phyloP scores from a whole-genome alignment of 2,113 vertebrate species.

The Rafetus swinhoei region DNA sequence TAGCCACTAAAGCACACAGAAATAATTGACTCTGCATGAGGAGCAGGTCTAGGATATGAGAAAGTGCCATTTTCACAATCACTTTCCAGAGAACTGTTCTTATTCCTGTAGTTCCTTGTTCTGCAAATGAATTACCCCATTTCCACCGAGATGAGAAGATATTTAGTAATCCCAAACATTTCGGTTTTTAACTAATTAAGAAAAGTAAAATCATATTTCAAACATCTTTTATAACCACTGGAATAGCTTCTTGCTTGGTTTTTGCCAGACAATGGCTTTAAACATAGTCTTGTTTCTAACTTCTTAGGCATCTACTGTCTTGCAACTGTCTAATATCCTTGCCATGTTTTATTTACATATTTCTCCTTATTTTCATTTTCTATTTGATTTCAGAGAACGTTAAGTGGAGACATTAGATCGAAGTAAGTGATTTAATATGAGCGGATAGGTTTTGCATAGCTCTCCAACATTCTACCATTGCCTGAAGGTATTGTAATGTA shows the following conservation, averaged over 20 bases:
- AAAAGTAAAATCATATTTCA: not conserved
- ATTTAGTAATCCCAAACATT: not conserved
- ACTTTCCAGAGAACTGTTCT: fast-evolving
- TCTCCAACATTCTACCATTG: conserved; percentile 18
- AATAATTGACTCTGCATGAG: not conserved
- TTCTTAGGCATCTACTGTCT: not conserved
- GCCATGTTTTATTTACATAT: not conserved
- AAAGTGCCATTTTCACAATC: fast-evolving
- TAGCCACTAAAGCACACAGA: not conserved
- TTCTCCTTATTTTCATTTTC: not conserved
- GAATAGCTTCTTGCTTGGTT: not conserved
- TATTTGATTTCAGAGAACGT: conserved; percentile 36
- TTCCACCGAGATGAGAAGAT: not conserved
- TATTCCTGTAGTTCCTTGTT: not conserved
- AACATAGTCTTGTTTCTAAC: not conserved
- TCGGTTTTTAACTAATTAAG: not conserved
- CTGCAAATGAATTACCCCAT: not conserved
- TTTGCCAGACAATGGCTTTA: not conserved
- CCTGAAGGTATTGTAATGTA: conserved; percentile 61
- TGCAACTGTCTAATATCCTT: not conserved
- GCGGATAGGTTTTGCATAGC: conserved; percentile 29
- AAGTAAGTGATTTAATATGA: conserved; percentile 48
- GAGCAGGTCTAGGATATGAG: not conserved
- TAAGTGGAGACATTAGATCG: conserved; percentile 37
- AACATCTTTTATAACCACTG: not conserved